A percentile compares a stretch with the other conserved stretches of the same genome.
These are phyloP conservation scores for Heliconius erato DNA, from an alignment of 2,888 invertebrate species.

Conservation along the genomic window DNA sequence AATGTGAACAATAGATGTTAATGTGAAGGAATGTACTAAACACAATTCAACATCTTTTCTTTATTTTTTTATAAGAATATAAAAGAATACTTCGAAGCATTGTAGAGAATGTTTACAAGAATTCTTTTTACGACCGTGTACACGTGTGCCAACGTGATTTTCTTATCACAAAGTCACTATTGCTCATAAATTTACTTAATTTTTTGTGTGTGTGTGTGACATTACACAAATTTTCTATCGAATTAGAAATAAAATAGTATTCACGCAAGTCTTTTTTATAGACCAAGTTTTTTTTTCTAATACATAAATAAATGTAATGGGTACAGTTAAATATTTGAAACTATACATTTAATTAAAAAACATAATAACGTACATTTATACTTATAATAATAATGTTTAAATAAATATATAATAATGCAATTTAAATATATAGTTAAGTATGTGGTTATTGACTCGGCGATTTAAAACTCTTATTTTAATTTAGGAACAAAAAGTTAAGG, in stretches of 20 bases:
- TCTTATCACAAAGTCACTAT: constrained; percentile 37
- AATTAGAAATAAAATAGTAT: neutral
- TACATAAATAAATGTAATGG: neutral
- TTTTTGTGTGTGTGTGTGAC: neutral
- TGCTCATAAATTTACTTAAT: constrained; percentile 12
- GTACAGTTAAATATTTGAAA: neutral
- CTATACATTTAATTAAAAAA: neutral
- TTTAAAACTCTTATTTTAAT: neutral
- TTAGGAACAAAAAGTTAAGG: too few relatives aligned
- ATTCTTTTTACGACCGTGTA: constrained; percentile 41
- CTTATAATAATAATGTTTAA: neutral
- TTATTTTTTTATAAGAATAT: constrained; percentile 1
- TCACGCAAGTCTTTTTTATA: neutral
- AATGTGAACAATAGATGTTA: neutral
- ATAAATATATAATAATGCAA: neutral
- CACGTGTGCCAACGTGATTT: constrained; percentile 46
- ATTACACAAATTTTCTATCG: neutral
- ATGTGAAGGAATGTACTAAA: neutral
- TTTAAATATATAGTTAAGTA: neutral
- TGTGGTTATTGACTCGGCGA: neutral
- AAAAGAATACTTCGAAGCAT: constrained; percentile 1
- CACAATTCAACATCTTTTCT: neutral
- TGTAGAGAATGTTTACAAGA: constrained; percentile 29
- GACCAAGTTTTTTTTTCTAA: neutral
- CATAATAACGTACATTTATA: neutral